phyloP scores from a whole-genome alignment of 2,888 invertebrate species.

The Tetanocera ferruginea region DNA sequence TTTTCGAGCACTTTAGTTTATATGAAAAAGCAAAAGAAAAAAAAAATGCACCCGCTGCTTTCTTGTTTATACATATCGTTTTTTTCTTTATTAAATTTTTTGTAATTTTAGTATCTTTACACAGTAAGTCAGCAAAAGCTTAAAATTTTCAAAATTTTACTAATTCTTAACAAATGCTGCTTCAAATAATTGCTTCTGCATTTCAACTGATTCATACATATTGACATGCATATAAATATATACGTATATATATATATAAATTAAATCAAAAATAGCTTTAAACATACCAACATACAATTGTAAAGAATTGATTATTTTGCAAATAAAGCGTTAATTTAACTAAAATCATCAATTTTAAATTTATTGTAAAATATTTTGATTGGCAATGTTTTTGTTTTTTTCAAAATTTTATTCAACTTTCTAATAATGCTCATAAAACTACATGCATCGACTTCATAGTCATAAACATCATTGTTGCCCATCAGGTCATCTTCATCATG shows the following conservation, averaged over 20 bases:
- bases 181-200: conserved; percentile 20
- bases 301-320: not conserved
- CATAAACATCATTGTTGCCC: not conserved
- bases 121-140: too few species aligned
- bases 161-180: too few species aligned
- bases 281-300: not conserved
- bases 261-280: conserved; percentile 23
- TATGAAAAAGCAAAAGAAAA: too few species aligned
- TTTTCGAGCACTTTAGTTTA: too few species aligned
- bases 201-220: conserved; percentile 49
- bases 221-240: conserved; percentile 51
- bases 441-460: not conserved
- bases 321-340: not conserved
- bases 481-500: conserved; percentile 7
- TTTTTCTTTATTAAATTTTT: too few species aligned
- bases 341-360: too few species aligned
- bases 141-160: too few species aligned
- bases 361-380: too few species aligned
- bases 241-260: conserved; percentile 52
- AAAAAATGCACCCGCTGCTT: too few species aligned
- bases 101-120: too few species aligned
- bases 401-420: not conserved
- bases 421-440: not conserved
- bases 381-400: not conserved
- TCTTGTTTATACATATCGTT: too few species aligned